Evolutionary conservation across 2,888 invertebrate species (phyloP), one percentile per base, ranked within the genome.

Genomic region (Megamerina dolium): DNA sequence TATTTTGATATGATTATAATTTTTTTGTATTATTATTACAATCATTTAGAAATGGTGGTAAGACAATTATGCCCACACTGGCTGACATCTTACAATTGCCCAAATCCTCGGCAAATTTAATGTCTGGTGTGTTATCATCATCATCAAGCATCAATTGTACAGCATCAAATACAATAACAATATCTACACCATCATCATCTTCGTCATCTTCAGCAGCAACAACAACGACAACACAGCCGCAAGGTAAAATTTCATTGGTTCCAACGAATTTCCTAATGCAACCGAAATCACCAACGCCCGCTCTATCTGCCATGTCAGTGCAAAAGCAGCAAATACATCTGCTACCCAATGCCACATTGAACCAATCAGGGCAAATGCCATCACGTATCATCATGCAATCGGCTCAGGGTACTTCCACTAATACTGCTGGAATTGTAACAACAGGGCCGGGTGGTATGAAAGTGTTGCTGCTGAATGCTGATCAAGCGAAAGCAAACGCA

Each of bases 231-330:
- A 19, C 48, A 29, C n/a, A 12, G 9, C 27, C 38, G 13, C 43
- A 43, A 12, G 43, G 43, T 3, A 71, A 70, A 54, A 72, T 72
- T 8, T 72, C 72, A 0, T 30, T 72, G 31, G 71, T 72, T n/a
- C 72, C 72, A 19, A 69, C 72, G 1, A 72, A 71, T 47, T 67
- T 72, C 23, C 58, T 72, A 1, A 60, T 72, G 52, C 69, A 72
- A 38, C 61, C 63, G 37, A 62, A 50, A 35, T 13, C 51, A 14
- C 2, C 51, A 31, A 35, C 45, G 21, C 17, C 51, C 2, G 14
- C 41, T 16, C 26, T 45, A 12, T 13, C 31, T 3, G 16, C 41
- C 2, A 40, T 41, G 13, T 43, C 21, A 35, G 31, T 48, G 17
- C 30, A 5, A 23, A 12, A 21, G 9, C 38, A 21, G 17, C 38